Base-by-base conservation (phyloP, 2,113 vertebrate genomes). In the Balaeniceps rex region DNA sequence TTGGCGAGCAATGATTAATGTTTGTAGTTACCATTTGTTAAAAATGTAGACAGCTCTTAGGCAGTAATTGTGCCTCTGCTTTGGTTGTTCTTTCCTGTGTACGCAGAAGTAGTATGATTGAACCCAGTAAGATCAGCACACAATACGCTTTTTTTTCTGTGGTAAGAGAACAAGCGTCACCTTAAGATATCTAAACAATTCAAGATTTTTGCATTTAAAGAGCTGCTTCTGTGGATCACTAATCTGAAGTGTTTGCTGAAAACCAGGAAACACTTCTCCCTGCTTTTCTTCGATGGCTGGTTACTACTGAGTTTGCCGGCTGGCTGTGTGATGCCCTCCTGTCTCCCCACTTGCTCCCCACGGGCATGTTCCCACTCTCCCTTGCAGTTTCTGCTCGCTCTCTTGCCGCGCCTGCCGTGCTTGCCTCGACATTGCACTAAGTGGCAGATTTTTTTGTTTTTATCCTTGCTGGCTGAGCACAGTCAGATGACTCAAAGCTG, bases 231-330 rank as follows among this genome's bases (percentile, higher is more conserved):
- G 24, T 36, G 46, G 25, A 19, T 61, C 29, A 16, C 38, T 68
- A 19, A 21, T 52, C 21, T 64, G 33, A 65, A 65, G 33, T 44
- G 52, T 38, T 60, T 55, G 14, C 15, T 33, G 54, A 70, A 83
- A 19, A 25, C 33, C 4, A 29, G 61, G 66, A 68, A 72, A 13
- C n/a, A 9, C 31, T 74, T 69, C 26, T 68, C 25, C 13, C 26
- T 55, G 3, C 40, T 71, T 84, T 29, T 71, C 54, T 66, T 49
- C 0, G 1, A 12, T 16, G 36, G 15, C 34, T 88, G n/a, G 65
- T 47, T 78, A 9, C 55, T 54, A 1, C 4, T 0, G 1, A 58
- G 38, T 79, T 49, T 28, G 33, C 11, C 0, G 2, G 17, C 34
- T 19, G 51, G 40, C 42, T 46, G 19, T 33, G 42, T 42, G 28